Percentiles rank a stretch among this genome's conserved stretches.
These are phyloP conservation scores for Catharus bicknelli DNA, from an alignment of 2,113 vertebrate species.

Conservation along the genomic window DNA sequence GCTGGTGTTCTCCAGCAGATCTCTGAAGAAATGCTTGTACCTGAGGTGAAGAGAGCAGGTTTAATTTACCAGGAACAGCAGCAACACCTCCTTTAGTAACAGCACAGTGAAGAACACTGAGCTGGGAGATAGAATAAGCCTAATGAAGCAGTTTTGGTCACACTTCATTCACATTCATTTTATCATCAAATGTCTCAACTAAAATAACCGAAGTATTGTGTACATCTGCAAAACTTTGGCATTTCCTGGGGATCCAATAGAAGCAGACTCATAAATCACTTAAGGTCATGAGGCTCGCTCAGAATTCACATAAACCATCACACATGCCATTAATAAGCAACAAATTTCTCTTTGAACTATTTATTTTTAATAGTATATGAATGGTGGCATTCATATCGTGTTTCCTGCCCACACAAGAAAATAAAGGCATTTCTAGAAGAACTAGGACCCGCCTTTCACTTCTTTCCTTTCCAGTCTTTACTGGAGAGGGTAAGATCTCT, in stretches of 20 bases:
- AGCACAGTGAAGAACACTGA: neutral
- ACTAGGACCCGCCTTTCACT: rapidly evolving
- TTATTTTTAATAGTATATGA: neutral
- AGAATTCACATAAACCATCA: neutral
- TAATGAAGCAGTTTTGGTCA: neutral
- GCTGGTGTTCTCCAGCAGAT: slow-evolving; percentile 85
- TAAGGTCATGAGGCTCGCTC: neutral
- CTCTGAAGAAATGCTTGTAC: slow-evolving; percentile 84
- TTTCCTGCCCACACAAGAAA: neutral
- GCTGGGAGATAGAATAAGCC: neutral
- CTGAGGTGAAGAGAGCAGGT: slow-evolving; percentile 59
- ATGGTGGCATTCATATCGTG: neutral
- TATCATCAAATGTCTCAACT: neutral
- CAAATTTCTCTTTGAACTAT: neutral
- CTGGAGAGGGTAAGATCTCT: neutral
- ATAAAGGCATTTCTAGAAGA: neutral
- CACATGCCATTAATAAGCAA: neutral
- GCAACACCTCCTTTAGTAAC: neutral
- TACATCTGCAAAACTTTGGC: neutral
- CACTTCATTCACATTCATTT: neutral
- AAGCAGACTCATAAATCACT: neutral
- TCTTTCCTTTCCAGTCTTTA: neutral
- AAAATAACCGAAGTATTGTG: neutral
- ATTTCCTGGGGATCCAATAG: neutral
- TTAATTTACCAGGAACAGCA: neutral